A percentile compares a stretch with the other conserved stretches of the same genome.
These are phyloP conservation scores for Cheilosia urbana DNA, from an alignment of 2,888 invertebrate genomes.

Conservation along the genomic window DNA sequence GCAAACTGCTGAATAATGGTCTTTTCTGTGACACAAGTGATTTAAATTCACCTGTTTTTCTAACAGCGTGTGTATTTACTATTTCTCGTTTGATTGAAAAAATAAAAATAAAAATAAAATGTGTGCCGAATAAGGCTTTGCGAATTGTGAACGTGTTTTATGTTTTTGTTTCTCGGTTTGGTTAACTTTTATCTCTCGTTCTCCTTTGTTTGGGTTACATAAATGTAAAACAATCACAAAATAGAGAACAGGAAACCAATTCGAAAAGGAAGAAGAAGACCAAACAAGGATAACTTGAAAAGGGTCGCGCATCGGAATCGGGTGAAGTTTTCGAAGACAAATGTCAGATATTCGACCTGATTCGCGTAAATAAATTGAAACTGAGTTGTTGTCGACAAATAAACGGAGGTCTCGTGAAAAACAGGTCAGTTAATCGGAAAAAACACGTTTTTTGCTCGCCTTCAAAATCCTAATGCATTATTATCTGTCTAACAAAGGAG, in stretches of 20 bases:
- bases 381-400: not conserved
- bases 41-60: conserved; percentile 51
- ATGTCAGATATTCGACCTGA: conserved; percentile 6
- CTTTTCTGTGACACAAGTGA: conserved; percentile 17
- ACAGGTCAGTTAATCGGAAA: conserved; percentile 1
- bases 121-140: conserved; percentile 9
- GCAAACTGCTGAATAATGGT: not conserved
- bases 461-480: not conserved
- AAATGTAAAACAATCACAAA: conserved; percentile 21
- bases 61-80: conserved; percentile 10
- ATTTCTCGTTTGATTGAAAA: not conserved
- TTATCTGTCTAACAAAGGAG: not conserved
- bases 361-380: conserved; percentile 2
- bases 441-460: not conserved
- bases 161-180: not conserved
- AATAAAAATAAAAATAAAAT: conserved; percentile 4
- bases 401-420: not conserved
- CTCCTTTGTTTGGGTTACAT: conserved; percentile 56
- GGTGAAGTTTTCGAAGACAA: not conserved
- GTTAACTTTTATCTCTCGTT: conserved; percentile 10
- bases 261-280: not conserved
- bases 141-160: conserved; percentile 16
- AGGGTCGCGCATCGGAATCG: not conserved
- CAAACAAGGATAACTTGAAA: conserved; percentile 1
- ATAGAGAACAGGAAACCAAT: not conserved